Conservation (phyloP, 2,797 vertebrate genomes). For the Tapera naevia region DNA sequence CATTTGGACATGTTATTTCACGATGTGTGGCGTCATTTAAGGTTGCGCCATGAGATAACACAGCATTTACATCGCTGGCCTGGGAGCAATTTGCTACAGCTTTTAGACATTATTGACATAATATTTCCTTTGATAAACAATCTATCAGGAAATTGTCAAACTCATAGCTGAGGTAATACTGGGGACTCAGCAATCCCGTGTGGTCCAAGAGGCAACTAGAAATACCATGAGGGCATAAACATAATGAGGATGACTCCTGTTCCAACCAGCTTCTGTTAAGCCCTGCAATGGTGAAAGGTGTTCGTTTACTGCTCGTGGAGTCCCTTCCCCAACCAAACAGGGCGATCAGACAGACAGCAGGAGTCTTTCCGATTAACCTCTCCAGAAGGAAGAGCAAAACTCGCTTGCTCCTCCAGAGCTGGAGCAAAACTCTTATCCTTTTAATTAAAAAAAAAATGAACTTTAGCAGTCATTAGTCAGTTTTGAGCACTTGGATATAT, state of each 20-base stretch:
- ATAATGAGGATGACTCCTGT: neutral
- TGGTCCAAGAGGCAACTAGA: neutral
- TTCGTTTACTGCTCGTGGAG: neutral
- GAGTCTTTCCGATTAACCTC: neutral
- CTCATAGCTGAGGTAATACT: constrained; percentile 19
- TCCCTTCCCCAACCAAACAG: neutral
- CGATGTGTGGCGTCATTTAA: constrained; percentile 62
- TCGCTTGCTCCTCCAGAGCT: neutral
- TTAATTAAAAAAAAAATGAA: neutral
- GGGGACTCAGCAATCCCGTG: neutral
- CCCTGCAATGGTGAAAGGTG: neutral
- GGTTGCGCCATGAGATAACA: constrained; percentile 66
- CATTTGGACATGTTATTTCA: constrained; percentile 73
- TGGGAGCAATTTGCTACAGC: constrained; percentile 25
- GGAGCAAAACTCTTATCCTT: neutral
- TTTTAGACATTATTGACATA: constrained; percentile 52
- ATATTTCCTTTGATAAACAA: constrained; percentile 54
- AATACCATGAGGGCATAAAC: neutral
- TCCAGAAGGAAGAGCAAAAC: neutral
- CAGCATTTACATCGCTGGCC: constrained; percentile 47
- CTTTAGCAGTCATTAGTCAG: neutral
- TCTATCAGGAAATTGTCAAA: constrained; percentile 47
- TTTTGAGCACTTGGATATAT: neutral
- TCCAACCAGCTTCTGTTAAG: neutral
- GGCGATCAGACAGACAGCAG: neutral